Evolutionary conservation across 2,797 vertebrate species (phyloP).

Genomic region (Peromyscus attwateri): DNA sequence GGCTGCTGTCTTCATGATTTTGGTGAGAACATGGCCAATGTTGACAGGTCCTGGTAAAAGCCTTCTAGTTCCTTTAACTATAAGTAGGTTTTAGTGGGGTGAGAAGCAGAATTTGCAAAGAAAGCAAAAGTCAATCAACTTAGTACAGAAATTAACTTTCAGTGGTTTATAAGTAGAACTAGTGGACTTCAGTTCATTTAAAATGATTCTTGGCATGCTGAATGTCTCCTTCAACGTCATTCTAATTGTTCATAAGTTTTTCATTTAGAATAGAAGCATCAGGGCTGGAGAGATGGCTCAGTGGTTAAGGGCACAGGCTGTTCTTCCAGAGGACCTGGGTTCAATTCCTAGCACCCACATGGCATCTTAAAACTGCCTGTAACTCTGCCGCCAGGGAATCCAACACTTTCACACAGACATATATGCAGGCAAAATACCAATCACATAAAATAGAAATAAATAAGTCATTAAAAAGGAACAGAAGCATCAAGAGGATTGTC

Average conservation of each 20-base stretch:
- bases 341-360: background rate
- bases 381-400: background rate
- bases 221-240: background rate
- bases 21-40: background rate
- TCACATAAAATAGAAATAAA: background rate
- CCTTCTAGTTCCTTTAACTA: constrained; percentile 47
- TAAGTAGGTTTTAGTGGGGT: background rate
- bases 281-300: background rate
- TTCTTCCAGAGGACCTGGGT: background rate
- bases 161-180: background rate
- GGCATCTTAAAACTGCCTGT: background rate
- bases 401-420: background rate
- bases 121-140: constrained; percentile 19
- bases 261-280: constrained; percentile 63
- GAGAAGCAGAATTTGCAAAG: constrained; percentile 43
- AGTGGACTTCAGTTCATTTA: background rate
- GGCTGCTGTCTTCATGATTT: background rate
- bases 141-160: constrained; percentile 29
- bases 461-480: background rate
- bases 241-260: constrained; percentile 50
- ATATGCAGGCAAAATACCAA: background rate
- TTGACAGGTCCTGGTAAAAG: background rate
- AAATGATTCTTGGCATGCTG: constrained; percentile 23
- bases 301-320: background rate
- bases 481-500: constrained; percentile 39